Evolutionary conservation across 2,888 invertebrate genomes (phyloP), one percentile per base, ranked within the genome.

Genomic region (Apamea sordens): DNA sequence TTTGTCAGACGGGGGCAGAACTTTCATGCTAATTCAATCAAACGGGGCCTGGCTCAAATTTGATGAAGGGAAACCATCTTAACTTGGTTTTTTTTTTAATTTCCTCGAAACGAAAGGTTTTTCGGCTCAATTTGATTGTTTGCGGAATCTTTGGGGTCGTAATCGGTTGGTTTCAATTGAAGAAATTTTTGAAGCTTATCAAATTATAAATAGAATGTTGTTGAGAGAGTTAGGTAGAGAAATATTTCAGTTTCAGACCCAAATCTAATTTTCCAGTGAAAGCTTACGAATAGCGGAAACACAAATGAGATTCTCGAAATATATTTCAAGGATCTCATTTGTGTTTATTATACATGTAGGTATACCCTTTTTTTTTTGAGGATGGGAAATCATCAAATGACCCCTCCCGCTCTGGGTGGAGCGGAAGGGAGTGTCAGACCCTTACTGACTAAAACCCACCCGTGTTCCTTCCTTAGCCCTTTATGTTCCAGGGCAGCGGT

Each of bases 1-100:
- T 96, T 96, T 95, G 92, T 95, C 93, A 94, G 92, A 86, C 86
- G 89, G 86, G 88, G 28, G 92, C 88, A 88, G 94, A 96, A 96
- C 93, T 95, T 96, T 94, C 93, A 93, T 94, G 95, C 92, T 96
- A 96, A 96, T 96, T 96, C 95, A 96, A 96, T 96, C 96, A 95
- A 93, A 92, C 89, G 92, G 88, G 82, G 88, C 89, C 91, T 91
- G 95, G 94, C 95, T 95, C 95, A 94, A 93, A 92, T 94, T 95
- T 95, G 95, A 95, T 94, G 94, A 94, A 94, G 95, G 95, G 90
- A 92, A 93, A 88, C 82, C 90, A 83, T 88, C 90, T 91, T 91
- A 90, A 90, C 87, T 89, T 84, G 86, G 63, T 86, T 90, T 91
- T 92, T 91, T 92, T 92, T 92, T 93, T 91, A 88, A 91, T 91